These are phyloP conservation scores for Charadrius vociferus DNA, from an alignment of 2,113 vertebrate species.

Conservation along the genomic window DNA sequence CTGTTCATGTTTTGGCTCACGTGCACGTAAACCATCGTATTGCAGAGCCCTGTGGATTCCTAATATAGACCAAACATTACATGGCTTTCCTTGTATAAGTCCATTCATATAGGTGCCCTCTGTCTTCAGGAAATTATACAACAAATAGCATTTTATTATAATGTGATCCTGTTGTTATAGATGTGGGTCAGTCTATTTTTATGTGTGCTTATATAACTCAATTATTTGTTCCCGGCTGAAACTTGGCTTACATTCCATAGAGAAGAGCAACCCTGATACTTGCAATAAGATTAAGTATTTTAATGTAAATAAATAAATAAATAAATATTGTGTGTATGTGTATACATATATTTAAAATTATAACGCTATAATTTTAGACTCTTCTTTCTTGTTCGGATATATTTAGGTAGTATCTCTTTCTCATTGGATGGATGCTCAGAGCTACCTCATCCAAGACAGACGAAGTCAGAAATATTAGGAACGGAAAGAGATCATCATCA, in stretches of 20 bases:
- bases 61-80: neutral
- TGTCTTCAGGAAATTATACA: neutral
- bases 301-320: neutral
- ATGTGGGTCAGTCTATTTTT: conserved; percentile 62
- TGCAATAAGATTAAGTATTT: neutral
- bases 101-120: neutral
- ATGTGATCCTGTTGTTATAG: conserved; percentile 1
- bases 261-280: neutral
- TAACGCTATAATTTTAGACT: neutral
- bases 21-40: neutral
- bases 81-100: neutral
- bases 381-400: neutral
- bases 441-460: neutral
- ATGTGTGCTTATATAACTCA: conserved; percentile 26
- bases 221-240: conserved; percentile 50
- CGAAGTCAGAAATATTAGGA: neutral
- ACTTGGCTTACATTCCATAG: conserved; percentile 10
- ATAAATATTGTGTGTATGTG: neutral
- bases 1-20: neutral
- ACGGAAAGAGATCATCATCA: neutral
- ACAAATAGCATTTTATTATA: conserved; percentile 14
- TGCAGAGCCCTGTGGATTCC: neutral
- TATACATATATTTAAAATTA: neutral
- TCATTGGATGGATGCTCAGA: neutral
- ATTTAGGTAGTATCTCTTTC: neutral